A percentile compares a stretch with the other conserved stretches of the same genome.
phyloP scores from a whole-genome alignment of 1,140 invertebrate species.

The Scaptomyza hsui region DNA sequence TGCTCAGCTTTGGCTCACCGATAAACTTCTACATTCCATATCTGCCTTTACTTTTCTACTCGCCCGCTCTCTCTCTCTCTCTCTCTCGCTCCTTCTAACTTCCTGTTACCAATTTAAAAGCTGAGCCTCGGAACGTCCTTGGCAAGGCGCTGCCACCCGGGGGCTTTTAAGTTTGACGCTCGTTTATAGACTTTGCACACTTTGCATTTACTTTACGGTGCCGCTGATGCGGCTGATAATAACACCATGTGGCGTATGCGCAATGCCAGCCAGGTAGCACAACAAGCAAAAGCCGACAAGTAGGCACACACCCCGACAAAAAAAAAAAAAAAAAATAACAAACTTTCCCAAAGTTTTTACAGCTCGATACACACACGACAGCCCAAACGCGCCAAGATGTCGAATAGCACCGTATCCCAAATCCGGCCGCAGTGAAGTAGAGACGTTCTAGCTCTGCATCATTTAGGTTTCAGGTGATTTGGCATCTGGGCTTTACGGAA shows the following conservation, averaged over 20 bases:
- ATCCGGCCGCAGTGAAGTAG: background rate
- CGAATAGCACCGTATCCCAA: slow-evolving; percentile 14
- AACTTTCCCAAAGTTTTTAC: slow-evolving; percentile 73
- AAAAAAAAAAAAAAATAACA: slow-evolving; percentile 49
- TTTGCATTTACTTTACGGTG: slow-evolving; percentile 80
- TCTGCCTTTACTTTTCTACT: too few species aligned
- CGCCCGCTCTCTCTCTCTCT: slow-evolving; percentile 4
- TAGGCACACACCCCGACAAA: slow-evolving; percentile 25
- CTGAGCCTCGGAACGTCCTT: slow-evolving; percentile 50
- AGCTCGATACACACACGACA: slow-evolving; percentile 71
- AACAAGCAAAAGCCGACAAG: slow-evolving; percentile 23
- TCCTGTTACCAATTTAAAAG: background rate
- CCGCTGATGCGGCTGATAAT: slow-evolving; percentile 80
- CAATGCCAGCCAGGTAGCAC: slow-evolving; percentile 53
- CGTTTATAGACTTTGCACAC: slow-evolving; percentile 83
- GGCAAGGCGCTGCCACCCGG: slow-evolving; percentile 67
- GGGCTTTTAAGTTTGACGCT: slow-evolving; percentile 81
- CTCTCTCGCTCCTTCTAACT: background rate
- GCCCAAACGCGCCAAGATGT: slow-evolving; percentile 6
- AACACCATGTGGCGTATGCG: slow-evolving; percentile 75
- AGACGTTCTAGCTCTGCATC: slow-evolving; percentile 35
- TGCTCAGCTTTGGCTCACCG: slow-evolving; percentile 26
- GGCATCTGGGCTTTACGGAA: slow-evolving; percentile 42
- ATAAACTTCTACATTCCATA: slow-evolving; percentile 53
- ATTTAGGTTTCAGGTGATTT: slow-evolving; percentile 47